Conservation (phyloP, 2,888 invertebrate species). For the Deilephila porcellus region DNA sequence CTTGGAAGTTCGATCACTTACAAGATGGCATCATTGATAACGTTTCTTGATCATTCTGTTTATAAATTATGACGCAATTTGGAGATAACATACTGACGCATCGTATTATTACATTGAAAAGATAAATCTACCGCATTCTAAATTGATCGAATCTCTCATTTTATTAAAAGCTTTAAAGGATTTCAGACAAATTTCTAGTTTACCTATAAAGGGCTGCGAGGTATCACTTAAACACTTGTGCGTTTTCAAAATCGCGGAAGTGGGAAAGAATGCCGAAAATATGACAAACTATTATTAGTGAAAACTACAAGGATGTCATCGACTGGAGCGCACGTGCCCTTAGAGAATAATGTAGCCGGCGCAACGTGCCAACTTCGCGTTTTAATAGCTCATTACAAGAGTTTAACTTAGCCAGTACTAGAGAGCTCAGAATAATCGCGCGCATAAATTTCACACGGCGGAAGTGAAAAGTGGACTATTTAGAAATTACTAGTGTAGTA, state of each 20-base stretch:
- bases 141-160: too few species aligned
- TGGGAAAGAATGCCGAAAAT: neutral
- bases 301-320: constrained; percentile 40
- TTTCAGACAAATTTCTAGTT: neutral
- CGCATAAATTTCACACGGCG: constrained; percentile 60
- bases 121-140: too few species aligned
- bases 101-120: too few species aligned
- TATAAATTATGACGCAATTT: too few species aligned
- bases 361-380: constrained; percentile 65
- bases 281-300: constrained; percentile 19
- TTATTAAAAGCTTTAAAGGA: too few species aligned
- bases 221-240: neutral
- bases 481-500: constrained; percentile 28
- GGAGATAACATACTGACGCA: too few species aligned
- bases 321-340: constrained; percentile 60
- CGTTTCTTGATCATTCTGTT: too few species aligned
- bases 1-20: too few species aligned
- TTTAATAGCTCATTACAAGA: constrained; percentile 70
- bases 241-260: neutral
- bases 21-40: too few species aligned
- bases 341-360: constrained; percentile 57
- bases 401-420: constrained; percentile 62
- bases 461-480: constrained; percentile 57
- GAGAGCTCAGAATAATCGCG: constrained; percentile 62
- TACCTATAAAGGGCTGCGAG: neutral